Evolutionary conservation across 2,888 invertebrate genomes (phyloP).

Genomic region (Ophraella communa): DNA sequence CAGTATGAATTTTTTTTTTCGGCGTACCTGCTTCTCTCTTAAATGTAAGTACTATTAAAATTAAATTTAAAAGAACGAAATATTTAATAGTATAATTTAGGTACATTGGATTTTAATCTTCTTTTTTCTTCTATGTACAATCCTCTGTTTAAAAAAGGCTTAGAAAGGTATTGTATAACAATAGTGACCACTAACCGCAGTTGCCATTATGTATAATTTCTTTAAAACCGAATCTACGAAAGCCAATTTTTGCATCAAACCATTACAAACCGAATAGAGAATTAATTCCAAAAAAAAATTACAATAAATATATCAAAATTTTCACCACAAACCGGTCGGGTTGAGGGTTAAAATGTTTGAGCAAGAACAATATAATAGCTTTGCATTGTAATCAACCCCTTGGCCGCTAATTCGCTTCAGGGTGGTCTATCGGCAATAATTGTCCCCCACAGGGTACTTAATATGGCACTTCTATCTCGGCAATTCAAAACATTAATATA

Average conservation of each 20-base stretch:
- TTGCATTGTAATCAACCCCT: slow-evolving; percentile 25
- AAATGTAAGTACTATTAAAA: too few species aligned
- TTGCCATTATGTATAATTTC: not conserved
- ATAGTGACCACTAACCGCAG: not conserved
- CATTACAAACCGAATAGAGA: not conserved
- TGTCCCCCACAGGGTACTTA: slow-evolving; percentile 26
- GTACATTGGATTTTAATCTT: not conserved
- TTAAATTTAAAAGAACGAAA: too few species aligned
- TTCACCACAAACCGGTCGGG: slow-evolving; percentile 10
- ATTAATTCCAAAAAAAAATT: slow-evolving; percentile 7
- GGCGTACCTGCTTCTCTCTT: too few species aligned
- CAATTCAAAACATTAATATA: slow-evolving; percentile 45
- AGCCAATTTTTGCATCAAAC: slow-evolving; percentile 8
- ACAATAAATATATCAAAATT: slow-evolving; percentile 4
- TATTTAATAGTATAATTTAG: too few species aligned
- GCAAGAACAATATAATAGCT: slow-evolving; percentile 12
- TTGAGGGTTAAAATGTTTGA: slow-evolving; percentile 3
- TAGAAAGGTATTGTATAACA: not conserved
- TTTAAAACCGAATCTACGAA: not conserved
- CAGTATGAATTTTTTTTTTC: too few species aligned
- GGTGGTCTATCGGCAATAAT: slow-evolving; percentile 25
- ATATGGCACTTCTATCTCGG: slow-evolving; percentile 31
- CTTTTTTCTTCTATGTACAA: not conserved
- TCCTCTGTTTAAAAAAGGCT: not conserved
- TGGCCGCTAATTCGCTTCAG: slow-evolving; percentile 24